Evolutionary conservation across 2,888 invertebrate genomes (phyloP).

Genomic region (Nymphalis urticae): DNA sequence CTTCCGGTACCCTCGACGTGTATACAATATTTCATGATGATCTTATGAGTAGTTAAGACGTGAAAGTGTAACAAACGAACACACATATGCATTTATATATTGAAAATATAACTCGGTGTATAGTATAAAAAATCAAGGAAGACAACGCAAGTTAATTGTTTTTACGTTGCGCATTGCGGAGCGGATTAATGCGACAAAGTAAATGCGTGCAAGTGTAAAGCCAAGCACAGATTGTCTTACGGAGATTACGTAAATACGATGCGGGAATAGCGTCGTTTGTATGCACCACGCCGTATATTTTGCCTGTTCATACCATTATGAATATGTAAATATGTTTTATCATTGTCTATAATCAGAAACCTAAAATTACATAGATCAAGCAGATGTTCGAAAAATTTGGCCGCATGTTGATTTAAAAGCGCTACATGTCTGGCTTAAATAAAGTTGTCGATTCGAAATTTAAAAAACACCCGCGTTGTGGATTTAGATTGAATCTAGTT

Average conservation of each 20-base stretch:
- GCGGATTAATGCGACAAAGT: constrained; percentile 41
- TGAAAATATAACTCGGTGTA: neutral
- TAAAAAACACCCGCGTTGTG: no score
- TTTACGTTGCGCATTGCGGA: constrained; percentile 59
- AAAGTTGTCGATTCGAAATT: no score
- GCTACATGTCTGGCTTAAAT: neutral
- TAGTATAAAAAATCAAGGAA: neutral
- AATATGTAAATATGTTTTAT: constrained; percentile 19
- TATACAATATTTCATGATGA: no score
- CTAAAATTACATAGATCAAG: neutral
- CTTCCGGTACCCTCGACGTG: no score
- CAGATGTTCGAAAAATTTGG: neutral
- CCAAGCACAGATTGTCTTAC: constrained; percentile 22
- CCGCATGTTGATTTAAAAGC: neutral
- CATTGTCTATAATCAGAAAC: neutral
- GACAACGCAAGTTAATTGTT: constrained; percentile 31
- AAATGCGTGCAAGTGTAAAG: constrained; percentile 29
- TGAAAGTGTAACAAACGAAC: no score
- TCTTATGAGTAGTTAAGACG: no score
- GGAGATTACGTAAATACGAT: constrained; percentile 22
- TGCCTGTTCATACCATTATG: constrained; percentile 4
- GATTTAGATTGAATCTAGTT: no score
- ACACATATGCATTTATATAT: neutral
- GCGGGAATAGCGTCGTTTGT: constrained; percentile 13
- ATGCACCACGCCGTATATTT: constrained; percentile 20